Conservation (phyloP, 2,113 vertebrate genomes). For the Australoheros scitulus region DNA sequence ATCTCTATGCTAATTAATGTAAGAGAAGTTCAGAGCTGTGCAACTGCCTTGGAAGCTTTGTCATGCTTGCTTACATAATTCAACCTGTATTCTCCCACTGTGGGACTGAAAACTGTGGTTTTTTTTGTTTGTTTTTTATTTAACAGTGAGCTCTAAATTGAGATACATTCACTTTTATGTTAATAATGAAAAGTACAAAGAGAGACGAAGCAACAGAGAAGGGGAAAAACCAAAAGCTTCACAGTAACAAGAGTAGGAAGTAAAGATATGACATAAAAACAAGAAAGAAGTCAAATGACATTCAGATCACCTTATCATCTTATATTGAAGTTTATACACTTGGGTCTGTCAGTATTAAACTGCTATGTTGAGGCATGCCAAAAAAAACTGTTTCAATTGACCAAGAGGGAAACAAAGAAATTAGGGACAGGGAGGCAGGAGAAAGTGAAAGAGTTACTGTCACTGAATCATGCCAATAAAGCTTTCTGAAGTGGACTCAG, state of each 20-base stretch:
- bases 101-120: neutral
- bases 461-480: slow-evolving; percentile 15
- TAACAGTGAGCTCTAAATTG: neutral
- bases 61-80: slow-evolving; percentile 32
- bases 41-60: slow-evolving; percentile 27
- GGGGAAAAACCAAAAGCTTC: neutral
- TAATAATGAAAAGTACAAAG: neutral
- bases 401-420: slow-evolving; percentile 14
- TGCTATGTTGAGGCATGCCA: neutral
- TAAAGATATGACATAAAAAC: neutral
- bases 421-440: neutral
- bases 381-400: neutral
- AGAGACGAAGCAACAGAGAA: neutral
- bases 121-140: neutral
- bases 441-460: slow-evolving; percentile 14
- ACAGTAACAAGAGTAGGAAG: neutral
- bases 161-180: neutral
- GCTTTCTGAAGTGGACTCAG: slow-evolving; percentile 28
- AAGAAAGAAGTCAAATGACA: neutral
- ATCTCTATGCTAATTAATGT: slow-evolving; percentile 13
- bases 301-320: neutral
- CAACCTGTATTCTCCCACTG: neutral
- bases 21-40: slow-evolving; percentile 24
- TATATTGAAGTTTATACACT: neutral
- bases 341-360: neutral